Conservation (phyloP, 92 coral and sea anemone species). For the Pocillopora meandrina region DNA sequence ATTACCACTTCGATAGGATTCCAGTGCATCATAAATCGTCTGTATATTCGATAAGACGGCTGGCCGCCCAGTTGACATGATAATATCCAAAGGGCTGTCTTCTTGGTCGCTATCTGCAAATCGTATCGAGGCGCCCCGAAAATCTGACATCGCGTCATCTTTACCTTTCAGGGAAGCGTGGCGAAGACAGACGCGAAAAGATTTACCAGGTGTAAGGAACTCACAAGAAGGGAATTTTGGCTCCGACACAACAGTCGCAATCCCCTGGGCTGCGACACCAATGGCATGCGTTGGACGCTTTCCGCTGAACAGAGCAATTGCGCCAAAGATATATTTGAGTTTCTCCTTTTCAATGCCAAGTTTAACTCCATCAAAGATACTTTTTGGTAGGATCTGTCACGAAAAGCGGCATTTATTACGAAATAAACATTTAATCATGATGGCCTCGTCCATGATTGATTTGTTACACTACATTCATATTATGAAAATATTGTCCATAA, state of each 20-base stretch:
- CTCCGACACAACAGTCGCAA: constrained; percentile 44
- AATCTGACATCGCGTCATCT: constrained; percentile 38
- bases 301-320: constrained; percentile 16
- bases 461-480: too few relatives aligned
- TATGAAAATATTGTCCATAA: too few relatives aligned
- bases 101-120: constrained; percentile 51
- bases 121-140: constrained; percentile 41
- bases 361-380: constrained; percentile 14
- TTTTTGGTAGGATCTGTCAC: constrained; percentile 21
- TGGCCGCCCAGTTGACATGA: constrained; percentile 49
- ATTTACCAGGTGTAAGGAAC: constrained; percentile 54
- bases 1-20: constrained; percentile 8
- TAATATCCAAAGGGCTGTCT: constrained; percentile 46
- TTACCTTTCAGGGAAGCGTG: constrained; percentile 31
- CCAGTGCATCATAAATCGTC: constrained; percentile 36
- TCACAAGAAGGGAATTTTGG: constrained; percentile 60
- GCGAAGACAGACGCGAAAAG: constrained; percentile 54
- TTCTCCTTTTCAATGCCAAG: constrained; percentile 16
- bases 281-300: constrained; percentile 55
- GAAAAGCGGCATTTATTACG: not conserved
- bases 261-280: constrained; percentile 56
- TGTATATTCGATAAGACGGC: constrained; percentile 31
- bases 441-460: too few relatives aligned
- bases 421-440: not conserved
- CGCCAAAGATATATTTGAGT: constrained; percentile 50